Conservation (phyloP, 2,113 vertebrate genomes). For the Sisor rabdophorus region DNA sequence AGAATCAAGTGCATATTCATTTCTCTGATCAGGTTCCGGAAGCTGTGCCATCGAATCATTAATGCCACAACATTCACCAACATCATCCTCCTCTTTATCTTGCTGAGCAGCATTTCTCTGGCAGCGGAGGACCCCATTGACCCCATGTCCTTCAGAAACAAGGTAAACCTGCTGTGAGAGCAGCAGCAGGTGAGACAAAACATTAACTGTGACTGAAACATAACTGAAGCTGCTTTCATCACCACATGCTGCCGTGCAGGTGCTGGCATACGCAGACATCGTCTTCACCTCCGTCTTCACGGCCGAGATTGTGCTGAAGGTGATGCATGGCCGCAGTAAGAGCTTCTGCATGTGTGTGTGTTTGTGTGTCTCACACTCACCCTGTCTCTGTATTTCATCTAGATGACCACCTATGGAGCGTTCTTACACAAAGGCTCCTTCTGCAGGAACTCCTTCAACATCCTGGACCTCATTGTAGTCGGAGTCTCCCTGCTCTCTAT, state of each 20-base stretch:
- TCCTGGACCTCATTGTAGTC: conserved; percentile 87
- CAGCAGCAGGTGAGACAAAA: neutral
- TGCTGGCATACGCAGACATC: conserved; percentile 83
- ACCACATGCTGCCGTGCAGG: conserved; percentile 59
- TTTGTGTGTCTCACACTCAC: neutral
- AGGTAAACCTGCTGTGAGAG: conserved; percentile 52
- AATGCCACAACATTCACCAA: conserved; percentile 95
- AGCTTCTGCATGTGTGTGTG: neutral
- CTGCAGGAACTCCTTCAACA: conserved; percentile 92
- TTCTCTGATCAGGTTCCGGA: conserved; percentile 72
- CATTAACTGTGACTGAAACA: neutral
- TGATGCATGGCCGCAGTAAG: conserved; percentile 47
- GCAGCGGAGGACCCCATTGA: conserved; percentile 90
- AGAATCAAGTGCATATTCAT: neutral
- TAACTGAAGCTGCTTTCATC: too few relatives aligned
- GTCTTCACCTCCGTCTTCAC: conserved; percentile 92
- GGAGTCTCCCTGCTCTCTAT: conserved; percentile 90
- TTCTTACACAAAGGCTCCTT: conserved; percentile 94
- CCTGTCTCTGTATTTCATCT: conserved; percentile 1
- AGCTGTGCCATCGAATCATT: conserved; percentile 86
- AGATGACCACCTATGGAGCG: conserved; percentile 93
- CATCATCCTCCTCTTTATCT: conserved; percentile 94
- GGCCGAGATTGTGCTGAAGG: conserved; percentile 89
- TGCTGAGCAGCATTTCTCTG: conserved; percentile 85
- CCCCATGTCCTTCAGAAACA: conserved; percentile 80